Percentiles rank a stretch among this genome's conserved stretches.
phyloP scores from a whole-genome alignment of 1,140 invertebrate genomes.

The Lepidurus apus region DNA sequence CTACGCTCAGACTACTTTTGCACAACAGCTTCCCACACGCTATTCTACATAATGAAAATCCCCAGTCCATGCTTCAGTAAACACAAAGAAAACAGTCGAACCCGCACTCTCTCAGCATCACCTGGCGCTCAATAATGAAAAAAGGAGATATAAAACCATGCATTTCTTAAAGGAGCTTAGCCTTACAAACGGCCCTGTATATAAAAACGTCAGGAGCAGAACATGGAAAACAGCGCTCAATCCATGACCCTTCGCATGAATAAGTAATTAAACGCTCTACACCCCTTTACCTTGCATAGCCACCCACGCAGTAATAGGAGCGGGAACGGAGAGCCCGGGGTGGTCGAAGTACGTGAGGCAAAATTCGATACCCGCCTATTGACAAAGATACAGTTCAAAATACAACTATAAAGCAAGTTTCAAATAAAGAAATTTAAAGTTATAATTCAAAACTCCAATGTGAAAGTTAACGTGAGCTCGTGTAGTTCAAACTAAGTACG shows the following conservation, averaged over 20 bases:
- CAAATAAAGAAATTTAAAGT: constrained; percentile 23
- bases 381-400: constrained; percentile 35
- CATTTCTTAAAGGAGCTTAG: not conserved
- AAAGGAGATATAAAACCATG: not conserved
- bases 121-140: constrained; percentile 15
- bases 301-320: constrained; percentile 60
- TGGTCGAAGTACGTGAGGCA: constrained; percentile 81
- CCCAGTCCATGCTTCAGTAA: not conserved
- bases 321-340: constrained; percentile 66
- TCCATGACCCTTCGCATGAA: not conserved
- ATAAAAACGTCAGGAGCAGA: not conserved
- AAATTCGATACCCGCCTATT: constrained; percentile 68
- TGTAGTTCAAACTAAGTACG: constrained; percentile 56
- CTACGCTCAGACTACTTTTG: not conserved
- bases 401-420: not conserved
- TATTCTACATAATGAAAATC: constrained; percentile 16
- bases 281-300: constrained; percentile 44
- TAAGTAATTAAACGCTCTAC: not conserved
- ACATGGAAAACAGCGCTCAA: not conserved
- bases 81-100: not conserved
- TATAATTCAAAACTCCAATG: constrained; percentile 33
- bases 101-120: not conserved
- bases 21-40: not conserved
- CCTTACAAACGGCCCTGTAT: not conserved
- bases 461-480: constrained; percentile 35